Percentiles rank a stretch among this genome's conserved stretches.
phyloP scores from a whole-genome alignment of 2,888 invertebrate species.

The Seira ritae region DNA sequence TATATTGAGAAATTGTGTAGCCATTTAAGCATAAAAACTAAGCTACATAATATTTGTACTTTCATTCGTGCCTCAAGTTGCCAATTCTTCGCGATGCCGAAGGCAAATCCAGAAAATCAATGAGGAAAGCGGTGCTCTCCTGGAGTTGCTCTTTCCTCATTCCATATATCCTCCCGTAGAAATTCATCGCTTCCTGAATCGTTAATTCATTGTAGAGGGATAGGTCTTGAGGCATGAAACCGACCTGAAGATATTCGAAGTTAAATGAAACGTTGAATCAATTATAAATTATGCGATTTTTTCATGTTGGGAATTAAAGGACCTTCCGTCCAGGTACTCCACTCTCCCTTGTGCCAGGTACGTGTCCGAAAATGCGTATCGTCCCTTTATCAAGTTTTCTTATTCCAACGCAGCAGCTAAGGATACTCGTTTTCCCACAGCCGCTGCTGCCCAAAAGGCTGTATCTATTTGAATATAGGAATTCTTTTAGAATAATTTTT shows the following conservation, averaged over 20 bases:
- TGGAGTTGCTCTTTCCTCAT: slow-evolving; percentile 89
- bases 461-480: no score
- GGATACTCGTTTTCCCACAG: slow-evolving; percentile 91
- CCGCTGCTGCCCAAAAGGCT: slow-evolving; percentile 49
- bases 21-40: not conserved
- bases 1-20: not conserved
- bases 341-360: slow-evolving; percentile 88
- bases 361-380: slow-evolving; percentile 92
- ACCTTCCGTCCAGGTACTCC: slow-evolving; percentile 94
- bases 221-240: slow-evolving; percentile 96
- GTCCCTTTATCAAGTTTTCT: slow-evolving; percentile 89
- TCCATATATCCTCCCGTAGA: slow-evolving; percentile 96
- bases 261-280: not conserved
- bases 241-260: slow-evolving; percentile 81
- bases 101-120: slow-evolving; percentile 93
- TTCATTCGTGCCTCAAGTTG: slow-evolving; percentile 24
- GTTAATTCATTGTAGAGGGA: slow-evolving; percentile 93
- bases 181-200: slow-evolving; percentile 95
- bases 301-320: slow-evolving; percentile 87
- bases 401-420: slow-evolving; percentile 93
- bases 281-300: not conserved
- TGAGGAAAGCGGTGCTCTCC: slow-evolving; percentile 88
- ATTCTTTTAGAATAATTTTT: no score
- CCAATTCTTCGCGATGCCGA: slow-evolving; percentile 76
- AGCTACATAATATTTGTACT: not conserved